phyloP scores from a whole-genome alignment of 2,113 vertebrate genomes.

The Notechis scutatus region DNA sequence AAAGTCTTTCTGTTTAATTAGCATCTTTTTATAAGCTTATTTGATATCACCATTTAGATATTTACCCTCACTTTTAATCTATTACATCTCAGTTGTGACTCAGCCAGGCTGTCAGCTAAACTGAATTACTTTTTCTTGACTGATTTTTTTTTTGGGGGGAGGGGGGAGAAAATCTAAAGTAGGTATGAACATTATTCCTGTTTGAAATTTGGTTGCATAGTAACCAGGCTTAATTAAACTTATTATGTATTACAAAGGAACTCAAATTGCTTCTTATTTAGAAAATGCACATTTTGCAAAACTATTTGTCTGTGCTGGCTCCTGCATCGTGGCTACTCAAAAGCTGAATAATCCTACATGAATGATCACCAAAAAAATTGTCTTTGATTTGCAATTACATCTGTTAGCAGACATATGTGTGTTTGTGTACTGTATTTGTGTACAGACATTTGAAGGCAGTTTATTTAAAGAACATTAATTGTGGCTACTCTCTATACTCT shows the following conservation, averaged over 20 bases:
- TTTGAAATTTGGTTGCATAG: conserved; percentile 48
- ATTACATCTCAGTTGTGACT: conserved; percentile 1
- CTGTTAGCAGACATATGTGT: neutral
- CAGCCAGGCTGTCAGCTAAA: conserved; percentile 36
- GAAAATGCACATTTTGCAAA: conserved; percentile 22
- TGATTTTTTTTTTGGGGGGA: conserved; percentile 4
- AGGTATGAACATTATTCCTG: conserved; percentile 33
- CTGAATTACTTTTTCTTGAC: conserved; percentile 32
- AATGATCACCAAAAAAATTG: neutral
- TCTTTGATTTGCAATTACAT: neutral
- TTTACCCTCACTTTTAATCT: conserved; percentile 34
- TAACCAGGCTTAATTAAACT: neutral
- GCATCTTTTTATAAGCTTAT: conserved; percentile 17
- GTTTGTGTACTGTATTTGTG: neutral
- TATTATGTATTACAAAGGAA: conserved; percentile 41
- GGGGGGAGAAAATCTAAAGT: conserved; percentile 8
- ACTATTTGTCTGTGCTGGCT: neutral
- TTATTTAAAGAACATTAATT: neutral
- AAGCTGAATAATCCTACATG: neutral
- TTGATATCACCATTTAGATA: conserved; percentile 34
- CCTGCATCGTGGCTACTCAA: neutral
- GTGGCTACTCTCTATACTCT: neutral
- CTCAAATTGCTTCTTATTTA: conserved; percentile 45
- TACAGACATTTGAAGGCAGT: neutral
- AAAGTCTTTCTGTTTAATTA: conserved; percentile 30